Percentiles rank a stretch among this genome's conserved stretches.
These are phyloP conservation scores for Phrynosoma platyrhinos DNA, from an alignment of 2,113 vertebrate genomes.

Conservation along the genomic window DNA sequence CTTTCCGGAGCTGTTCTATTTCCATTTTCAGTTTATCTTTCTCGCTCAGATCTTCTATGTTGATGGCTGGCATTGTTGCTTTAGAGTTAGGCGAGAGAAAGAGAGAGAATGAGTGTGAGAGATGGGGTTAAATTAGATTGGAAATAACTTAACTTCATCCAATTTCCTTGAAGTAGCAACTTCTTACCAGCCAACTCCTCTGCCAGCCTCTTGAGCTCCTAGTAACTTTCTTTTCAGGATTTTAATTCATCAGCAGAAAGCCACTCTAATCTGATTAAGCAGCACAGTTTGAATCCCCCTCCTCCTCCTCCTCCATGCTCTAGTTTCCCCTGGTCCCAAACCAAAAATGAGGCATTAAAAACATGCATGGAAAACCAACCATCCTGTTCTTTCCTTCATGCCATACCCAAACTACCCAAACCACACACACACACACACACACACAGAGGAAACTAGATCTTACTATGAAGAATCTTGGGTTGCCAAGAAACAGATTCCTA, in stretches of 20 bases:
- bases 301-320: not conserved
- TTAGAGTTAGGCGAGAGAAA: constrained; percentile 30
- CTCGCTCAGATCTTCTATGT: constrained; percentile 91
- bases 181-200: constrained; percentile 42
- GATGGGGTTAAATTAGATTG: constrained; percentile 31
- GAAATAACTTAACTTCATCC: not conserved
- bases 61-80: constrained; percentile 88
- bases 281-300: constrained; percentile 36
- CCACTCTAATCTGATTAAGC: constrained; percentile 87
- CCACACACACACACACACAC: not conserved
- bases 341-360: constrained; percentile 3
- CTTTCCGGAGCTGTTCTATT: constrained; percentile 89
- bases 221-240: constrained; percentile 65
- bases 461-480: not conserved
- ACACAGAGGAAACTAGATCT: not conserved
- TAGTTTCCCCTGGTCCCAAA: constrained; percentile 6
- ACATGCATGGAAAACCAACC: constrained; percentile 11
- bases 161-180: constrained; percentile 35
- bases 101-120: not conserved
- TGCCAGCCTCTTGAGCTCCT: constrained; percentile 68
- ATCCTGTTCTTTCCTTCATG: not conserved
- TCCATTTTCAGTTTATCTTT: constrained; percentile 94
- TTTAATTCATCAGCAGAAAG: constrained; percentile 89
- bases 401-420: not conserved
- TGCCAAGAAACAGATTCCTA: not conserved